A percentile compares a stretch with the other conserved stretches of the same genome.
Conservation (phyloP, 2,797 vertebrate species). For the Typhlichthys subterraneus region DNA sequence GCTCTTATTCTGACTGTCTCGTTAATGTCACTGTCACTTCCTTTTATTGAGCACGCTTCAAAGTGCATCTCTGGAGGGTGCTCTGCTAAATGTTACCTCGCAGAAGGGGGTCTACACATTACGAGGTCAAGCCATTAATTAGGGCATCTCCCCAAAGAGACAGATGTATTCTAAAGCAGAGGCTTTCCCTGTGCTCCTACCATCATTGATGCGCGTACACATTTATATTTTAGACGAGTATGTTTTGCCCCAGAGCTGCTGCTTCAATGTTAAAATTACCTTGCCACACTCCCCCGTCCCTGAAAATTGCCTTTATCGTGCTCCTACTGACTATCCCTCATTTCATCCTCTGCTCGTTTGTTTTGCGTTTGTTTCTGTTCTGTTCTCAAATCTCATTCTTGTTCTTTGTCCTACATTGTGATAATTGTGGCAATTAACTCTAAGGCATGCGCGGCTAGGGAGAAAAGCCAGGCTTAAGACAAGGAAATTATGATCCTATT, state of each 20-base stretch:
- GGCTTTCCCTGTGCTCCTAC: conserved; percentile 63
- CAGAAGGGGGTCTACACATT: conserved; percentile 72
- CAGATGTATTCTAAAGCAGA: conserved; percentile 66
- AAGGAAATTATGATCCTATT: conserved; percentile 54
- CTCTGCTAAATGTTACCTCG: conserved; percentile 77
- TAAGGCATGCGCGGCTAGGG: conserved; percentile 37
- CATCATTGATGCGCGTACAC: conserved; percentile 51
- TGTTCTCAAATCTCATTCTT: conserved; percentile 25
- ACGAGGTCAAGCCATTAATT: conserved; percentile 81
- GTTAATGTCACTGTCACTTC: conserved; percentile 69
- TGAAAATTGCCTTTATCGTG: conserved; percentile 48
- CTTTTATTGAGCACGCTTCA: conserved; percentile 67
- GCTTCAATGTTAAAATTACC: conserved; percentile 57
- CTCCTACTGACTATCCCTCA: conserved; percentile 20
- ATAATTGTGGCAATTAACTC: conserved; percentile 72
- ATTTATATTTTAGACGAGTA: conserved; percentile 61
- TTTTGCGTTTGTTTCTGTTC: conserved; percentile 8
- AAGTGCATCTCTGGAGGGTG: conserved; percentile 70
- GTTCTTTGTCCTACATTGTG: conserved; percentile 39
- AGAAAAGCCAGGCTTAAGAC: conserved; percentile 11
- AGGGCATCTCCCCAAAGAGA: conserved; percentile 74
- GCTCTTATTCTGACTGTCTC: conserved; percentile 49
- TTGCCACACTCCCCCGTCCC: conserved; percentile 37
- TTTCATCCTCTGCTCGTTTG: conserved; percentile 25
- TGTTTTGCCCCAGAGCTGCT: conserved; percentile 61